Evolutionary conservation across 2,797 vertebrate genomes (phyloP).

Genomic region (Sparidentex hasta): DNA sequence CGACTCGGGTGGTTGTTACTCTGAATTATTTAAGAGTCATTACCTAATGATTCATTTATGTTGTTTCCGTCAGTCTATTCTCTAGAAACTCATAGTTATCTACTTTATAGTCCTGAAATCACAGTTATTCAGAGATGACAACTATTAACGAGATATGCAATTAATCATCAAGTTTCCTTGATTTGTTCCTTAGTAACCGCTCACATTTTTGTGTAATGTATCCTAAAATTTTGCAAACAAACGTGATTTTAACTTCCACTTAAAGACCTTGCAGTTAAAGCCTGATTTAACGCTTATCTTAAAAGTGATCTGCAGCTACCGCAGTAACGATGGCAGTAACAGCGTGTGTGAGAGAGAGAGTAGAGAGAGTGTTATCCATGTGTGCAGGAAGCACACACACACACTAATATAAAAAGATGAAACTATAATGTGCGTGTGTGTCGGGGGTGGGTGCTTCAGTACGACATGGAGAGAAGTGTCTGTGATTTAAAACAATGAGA

Average conservation of each 20-base stretch:
- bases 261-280: not conserved
- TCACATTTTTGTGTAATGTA: not conserved
- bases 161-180: not conserved
- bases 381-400: not conserved
- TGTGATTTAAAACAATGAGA: slow-evolving; percentile 56
- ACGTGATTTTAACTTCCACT: slow-evolving; percentile 3
- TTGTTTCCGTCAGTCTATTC: not conserved
- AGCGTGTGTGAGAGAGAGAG: not conserved
- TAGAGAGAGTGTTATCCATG: not conserved
- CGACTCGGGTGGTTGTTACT: not conserved
- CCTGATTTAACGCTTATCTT: not conserved
- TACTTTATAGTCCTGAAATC: not conserved
- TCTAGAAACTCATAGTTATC: not conserved
- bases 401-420: slow-evolving; percentile 39
- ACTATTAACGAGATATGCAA: not conserved
- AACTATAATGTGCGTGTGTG: slow-evolving; percentile 1
- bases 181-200: not conserved
- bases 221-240: not conserved
- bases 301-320: slow-evolving; percentile 4
- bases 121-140: not conserved
- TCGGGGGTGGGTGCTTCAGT: slow-evolving; percentile 1
- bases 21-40: not conserved
- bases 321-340: not conserved
- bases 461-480: slow-evolving; percentile 25
- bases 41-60: not conserved